Evolutionary conservation across 2,888 invertebrate species (phyloP), one percentile per base, ranked within the genome.

Genomic region (Mimachlamys varia): DNA sequence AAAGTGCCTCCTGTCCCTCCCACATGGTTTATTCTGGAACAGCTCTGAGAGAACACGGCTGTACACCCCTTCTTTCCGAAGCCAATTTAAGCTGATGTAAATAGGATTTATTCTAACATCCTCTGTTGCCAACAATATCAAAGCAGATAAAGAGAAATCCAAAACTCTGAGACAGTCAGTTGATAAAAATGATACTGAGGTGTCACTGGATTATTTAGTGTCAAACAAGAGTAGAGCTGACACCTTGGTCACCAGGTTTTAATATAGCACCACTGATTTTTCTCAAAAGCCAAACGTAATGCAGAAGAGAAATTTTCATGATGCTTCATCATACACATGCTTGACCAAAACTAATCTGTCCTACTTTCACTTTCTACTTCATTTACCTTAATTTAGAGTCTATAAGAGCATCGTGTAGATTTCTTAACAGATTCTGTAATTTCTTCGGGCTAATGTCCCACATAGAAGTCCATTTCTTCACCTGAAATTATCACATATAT

Each of bases 341-440:
- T 4, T 19, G 10, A 58, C 19, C 7, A 58, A 22, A 76, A 76
- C 12, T 76, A 10, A 13, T 2, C 0, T 76, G 12, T 10, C 12
- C 12, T 27, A 76, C 17, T 22, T 27, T 76, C 27, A 19, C 10
- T 76, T 27, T 33, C 33, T 76, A 17, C 13, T 7, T 76, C 7
- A 92, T 94, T 95, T 96, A 98, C 98, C 98, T 98, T 91, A 95
- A 98, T 95, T 98, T 98, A 96, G 98, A 98, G 96, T 98, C 98
- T 87, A 98, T 97, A n/a, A 98, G 97, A 50, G 98, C 98, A 97
- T 98, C 98, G 96, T 99, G 99, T 90, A 99, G 97, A 37, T 98
- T 97, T 94, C 99, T 98, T 95, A 99, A 98, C 2, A 99, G 97
- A 95, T 98, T 98, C 96, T 99, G 99, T 97, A 98, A 92, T 92